A percentile compares a stretch with the other conserved stretches of the same genome.
These are phyloP conservation scores for Drosophila grimshawi DNA, from an alignment of 1,140 invertebrate species.

Conservation along the genomic window DNA sequence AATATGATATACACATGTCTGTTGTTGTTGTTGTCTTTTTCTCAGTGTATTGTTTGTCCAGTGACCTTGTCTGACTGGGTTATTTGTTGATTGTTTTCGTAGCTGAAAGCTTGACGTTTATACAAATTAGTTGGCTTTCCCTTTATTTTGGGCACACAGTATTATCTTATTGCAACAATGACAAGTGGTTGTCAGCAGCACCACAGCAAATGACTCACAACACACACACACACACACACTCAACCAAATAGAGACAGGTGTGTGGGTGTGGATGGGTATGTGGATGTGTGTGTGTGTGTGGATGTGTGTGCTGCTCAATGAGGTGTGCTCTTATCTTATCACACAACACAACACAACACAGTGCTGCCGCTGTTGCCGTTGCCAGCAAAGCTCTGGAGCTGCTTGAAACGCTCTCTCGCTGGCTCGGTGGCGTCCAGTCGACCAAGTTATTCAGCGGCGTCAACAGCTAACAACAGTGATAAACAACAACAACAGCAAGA, in stretches of 20 bases:
- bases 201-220: conserved; percentile 23
- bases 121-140: conserved; percentile 33
- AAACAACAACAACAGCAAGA: not conserved
- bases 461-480: conserved; percentile 20
- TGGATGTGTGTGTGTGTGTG: conserved; percentile 1
- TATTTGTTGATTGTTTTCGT: not conserved
- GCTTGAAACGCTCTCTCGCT: conserved; percentile 1
- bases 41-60: conserved; percentile 2
- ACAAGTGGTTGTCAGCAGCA: conserved; percentile 5
- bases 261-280: not conserved
- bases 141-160: conserved; percentile 22
- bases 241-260: conserved; percentile 4
- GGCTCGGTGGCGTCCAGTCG: conserved; percentile 25
- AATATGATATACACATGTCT: too few relatives aligned
- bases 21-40: not conserved
- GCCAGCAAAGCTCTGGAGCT: conserved; percentile 7
- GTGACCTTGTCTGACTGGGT: conserved; percentile 24
- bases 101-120: not conserved
- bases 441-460: conserved; percentile 18
- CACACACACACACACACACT: not conserved
- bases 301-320: conserved; percentile 7
- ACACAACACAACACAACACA: not conserved
- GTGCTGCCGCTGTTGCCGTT: not conserved
- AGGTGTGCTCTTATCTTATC: conserved; percentile 44
- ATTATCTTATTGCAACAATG: conserved; percentile 25